Evolutionary conservation across 2,797 vertebrate genomes (phyloP).

Genomic region (Phataginus tetradactyla): DNA sequence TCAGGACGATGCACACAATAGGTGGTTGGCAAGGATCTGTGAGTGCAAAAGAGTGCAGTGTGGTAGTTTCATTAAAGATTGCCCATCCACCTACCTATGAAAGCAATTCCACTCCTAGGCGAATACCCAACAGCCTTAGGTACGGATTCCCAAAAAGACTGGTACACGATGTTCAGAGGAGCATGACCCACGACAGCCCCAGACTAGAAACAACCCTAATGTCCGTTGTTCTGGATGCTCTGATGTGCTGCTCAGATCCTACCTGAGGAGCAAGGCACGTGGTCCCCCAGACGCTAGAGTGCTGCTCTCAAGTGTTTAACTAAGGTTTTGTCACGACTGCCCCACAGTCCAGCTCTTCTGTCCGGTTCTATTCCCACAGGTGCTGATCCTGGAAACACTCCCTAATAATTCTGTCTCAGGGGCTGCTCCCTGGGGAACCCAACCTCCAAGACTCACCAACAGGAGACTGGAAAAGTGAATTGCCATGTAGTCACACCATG

Average conservation of each 20-base stretch:
- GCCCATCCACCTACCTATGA: accelerated
- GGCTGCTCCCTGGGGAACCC: neutral
- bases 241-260: neutral
- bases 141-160: neutral
- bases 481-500: neutral
- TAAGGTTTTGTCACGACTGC: neutral
- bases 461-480: neutral
- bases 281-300: neutral
- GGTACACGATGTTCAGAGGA: neutral
- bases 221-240: accelerated
- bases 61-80: neutral
- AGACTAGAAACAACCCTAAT: neutral
- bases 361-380: neutral
- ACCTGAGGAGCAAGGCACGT: neutral
- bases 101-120: neutral
- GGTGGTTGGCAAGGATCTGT: neutral
- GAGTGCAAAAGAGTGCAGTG: neutral
- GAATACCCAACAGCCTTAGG: neutral
- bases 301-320: neutral
- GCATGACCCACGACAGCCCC: neutral
- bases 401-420: neutral
- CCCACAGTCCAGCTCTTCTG: neutral
- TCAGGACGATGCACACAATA: neutral
- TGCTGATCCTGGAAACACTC: neutral
- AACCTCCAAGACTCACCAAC: neutral